These are phyloP conservation scores for Zosterops lateralis DNA, from an alignment of 2,113 vertebrate genomes.

Conservation along the genomic window DNA sequence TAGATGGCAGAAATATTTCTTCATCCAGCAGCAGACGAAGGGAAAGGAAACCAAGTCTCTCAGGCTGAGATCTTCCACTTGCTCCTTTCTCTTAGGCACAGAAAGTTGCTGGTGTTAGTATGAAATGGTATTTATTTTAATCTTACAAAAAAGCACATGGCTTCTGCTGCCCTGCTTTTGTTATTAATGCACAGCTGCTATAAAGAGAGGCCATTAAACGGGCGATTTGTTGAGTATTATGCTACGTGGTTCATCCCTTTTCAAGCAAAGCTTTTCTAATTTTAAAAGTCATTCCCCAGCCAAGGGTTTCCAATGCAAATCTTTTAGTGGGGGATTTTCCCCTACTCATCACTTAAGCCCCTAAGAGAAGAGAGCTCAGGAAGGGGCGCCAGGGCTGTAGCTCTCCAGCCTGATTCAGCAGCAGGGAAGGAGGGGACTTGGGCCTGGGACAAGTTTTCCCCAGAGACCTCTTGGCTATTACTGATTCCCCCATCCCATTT, in stretches of 20 bases:
- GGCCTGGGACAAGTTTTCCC: neutral
- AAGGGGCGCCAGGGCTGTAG: neutral
- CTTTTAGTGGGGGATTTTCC: conserved; percentile 45
- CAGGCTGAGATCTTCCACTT: neutral
- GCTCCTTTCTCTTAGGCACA: neutral
- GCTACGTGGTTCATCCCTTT: conserved; percentile 29
- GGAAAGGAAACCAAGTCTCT: neutral
- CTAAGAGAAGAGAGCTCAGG: neutral
- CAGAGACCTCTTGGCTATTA: neutral
- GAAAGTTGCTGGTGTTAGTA: neutral
- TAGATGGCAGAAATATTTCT: neutral
- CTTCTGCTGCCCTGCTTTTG: neutral
- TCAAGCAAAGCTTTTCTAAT: conserved; percentile 41
- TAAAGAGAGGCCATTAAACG: conserved; percentile 45
- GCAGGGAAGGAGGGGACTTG: neutral
- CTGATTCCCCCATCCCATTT: neutral
- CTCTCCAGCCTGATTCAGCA: neutral
- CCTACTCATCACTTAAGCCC: conserved; percentile 2
- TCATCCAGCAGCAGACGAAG: neutral
- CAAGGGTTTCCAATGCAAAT: conserved; percentile 20
- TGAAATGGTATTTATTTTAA: conserved; percentile 44
- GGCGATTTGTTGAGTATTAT: conserved; percentile 44
- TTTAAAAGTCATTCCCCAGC: conserved; percentile 32
- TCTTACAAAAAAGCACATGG: neutral
- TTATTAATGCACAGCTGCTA: conserved; percentile 40